Conservation (phyloP, 2,888 invertebrate species). For the Acronicta aceris region DNA sequence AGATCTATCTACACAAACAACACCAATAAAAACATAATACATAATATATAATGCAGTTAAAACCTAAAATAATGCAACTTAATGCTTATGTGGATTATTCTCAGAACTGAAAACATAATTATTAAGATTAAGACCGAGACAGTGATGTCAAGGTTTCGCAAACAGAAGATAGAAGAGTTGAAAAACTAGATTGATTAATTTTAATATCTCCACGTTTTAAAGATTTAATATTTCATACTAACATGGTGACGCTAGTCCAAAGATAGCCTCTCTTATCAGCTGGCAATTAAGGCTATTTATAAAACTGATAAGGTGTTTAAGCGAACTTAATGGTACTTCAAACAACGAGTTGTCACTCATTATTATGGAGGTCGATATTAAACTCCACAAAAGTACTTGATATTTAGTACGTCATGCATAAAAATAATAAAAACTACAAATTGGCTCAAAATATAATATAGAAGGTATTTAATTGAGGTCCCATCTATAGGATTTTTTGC, state of each 20-base stretch:
- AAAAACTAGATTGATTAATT: constrained; percentile 22
- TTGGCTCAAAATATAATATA: not conserved
- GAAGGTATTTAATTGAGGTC: not conserved
- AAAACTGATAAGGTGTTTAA: constrained; percentile 54
- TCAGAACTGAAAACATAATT: constrained; percentile 24
- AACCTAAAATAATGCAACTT: constrained; percentile 18
- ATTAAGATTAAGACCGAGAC: constrained; percentile 17
- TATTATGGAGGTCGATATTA: constrained; percentile 39
- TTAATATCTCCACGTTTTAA: constrained; percentile 22
- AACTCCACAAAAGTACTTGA: constrained; percentile 25
- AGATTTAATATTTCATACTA: constrained; percentile 27
- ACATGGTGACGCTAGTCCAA: constrained; percentile 40
- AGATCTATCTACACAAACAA: constrained; percentile 4
- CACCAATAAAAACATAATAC: constrained; percentile 7
- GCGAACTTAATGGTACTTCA: constrained; percentile 36
- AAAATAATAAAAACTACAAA: not conserved
- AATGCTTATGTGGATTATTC: constrained; percentile 11
- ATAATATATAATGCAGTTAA: constrained; percentile 10
- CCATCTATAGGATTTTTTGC: constrained; percentile 11
- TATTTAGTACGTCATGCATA: constrained; percentile 2
- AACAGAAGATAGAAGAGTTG: constrained; percentile 7
- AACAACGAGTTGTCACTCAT: constrained; percentile 34
- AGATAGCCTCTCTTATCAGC: constrained; percentile 55
- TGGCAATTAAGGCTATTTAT: constrained; percentile 59
- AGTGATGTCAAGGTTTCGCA: constrained; percentile 38